Evolutionary conservation across 2,888 invertebrate genomes (phyloP).

Genomic region (Danaus chrysippus): DNA sequence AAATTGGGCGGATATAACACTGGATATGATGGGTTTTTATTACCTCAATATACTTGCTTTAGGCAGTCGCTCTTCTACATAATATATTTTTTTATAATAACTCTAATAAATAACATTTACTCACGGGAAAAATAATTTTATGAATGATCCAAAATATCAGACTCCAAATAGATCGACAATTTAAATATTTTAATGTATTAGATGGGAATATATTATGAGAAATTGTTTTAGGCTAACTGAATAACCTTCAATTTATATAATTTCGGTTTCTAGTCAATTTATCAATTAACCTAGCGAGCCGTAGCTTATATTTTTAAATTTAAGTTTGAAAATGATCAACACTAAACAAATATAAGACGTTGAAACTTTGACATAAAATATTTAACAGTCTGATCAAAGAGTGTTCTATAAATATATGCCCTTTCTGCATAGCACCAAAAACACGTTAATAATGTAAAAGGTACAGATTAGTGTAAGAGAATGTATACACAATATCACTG

Average conservation of each 20-base stretch:
- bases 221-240: no score
- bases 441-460: slow-evolving; percentile 27
- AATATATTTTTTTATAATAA: not conserved
- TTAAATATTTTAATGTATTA: no score
- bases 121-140: not conserved
- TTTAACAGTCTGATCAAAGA: slow-evolving; percentile 2
- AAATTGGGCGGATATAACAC: slow-evolving; percentile 29
- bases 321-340: no score
- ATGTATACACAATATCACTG: slow-evolving; percentile 23
- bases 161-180: no score
- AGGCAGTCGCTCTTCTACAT: not conserved
- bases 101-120: not conserved
- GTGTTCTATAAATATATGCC: slow-evolving; percentile 12
- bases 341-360: no score
- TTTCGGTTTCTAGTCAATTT: no score
- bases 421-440: slow-evolving; percentile 14
- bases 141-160: no score
- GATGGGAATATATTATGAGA: no score
- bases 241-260: no score
- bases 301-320: no score
- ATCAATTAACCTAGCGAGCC: no score
- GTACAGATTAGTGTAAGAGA: slow-evolving; percentile 26
- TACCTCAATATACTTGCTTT: slow-evolving; percentile 22
- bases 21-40: slow-evolving; percentile 29
- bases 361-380: no score